Evolutionary conservation across 2,797 vertebrate species (phyloP).

Genomic region (Champsocephalus esox): DNA sequence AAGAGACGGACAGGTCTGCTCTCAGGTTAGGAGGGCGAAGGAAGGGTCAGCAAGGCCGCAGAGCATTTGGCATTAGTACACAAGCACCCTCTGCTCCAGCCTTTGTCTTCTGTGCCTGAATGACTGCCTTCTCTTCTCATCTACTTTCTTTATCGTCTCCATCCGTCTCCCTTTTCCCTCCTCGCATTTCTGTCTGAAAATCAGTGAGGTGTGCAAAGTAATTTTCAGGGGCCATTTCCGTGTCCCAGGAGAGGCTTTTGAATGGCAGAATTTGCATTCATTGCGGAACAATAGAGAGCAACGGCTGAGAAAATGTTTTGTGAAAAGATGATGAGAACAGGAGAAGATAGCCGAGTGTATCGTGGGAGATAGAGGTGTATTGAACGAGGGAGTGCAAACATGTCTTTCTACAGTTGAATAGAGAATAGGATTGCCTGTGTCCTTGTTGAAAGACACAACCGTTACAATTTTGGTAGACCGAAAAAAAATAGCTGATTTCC

Average conservation of each 20-base stretch:
- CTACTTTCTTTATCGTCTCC: neutral
- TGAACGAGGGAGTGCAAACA: conserved; percentile 19
- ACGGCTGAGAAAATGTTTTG: conserved; percentile 42
- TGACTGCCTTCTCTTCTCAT: too few species aligned
- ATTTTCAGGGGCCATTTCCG: conserved; percentile 57
- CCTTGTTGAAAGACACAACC: neutral
- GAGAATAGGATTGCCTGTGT: neutral
- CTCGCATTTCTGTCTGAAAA: conserved; percentile 19
- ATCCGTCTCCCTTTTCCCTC: neutral
- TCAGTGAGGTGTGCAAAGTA: conserved; percentile 60
- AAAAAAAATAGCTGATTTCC: neutral
- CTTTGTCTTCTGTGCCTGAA: too few species aligned
- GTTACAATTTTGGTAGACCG: too few species aligned
- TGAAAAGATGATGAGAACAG: conserved; percentile 37
- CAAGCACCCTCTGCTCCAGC: conserved; percentile 2
- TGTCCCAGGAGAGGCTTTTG: conserved; percentile 16
- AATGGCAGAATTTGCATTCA: conserved; percentile 59
- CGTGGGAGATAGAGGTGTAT: conserved; percentile 17
- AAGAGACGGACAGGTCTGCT: conserved; percentile 30
- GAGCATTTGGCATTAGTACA: conserved; percentile 9
- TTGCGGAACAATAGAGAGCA: conserved; percentile 37
- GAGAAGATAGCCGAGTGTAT: conserved; percentile 17
- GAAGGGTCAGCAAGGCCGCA: conserved; percentile 22
- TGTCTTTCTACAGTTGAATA: conserved; percentile 22
- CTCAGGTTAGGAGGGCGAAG: conserved; percentile 17